A percentile compares a stretch with the other conserved stretches of the same genome.
These are phyloP conservation scores for Tympanoctomys barrerae DNA, from an alignment of 2,797 vertebrate genomes.

Conservation along the genomic window DNA sequence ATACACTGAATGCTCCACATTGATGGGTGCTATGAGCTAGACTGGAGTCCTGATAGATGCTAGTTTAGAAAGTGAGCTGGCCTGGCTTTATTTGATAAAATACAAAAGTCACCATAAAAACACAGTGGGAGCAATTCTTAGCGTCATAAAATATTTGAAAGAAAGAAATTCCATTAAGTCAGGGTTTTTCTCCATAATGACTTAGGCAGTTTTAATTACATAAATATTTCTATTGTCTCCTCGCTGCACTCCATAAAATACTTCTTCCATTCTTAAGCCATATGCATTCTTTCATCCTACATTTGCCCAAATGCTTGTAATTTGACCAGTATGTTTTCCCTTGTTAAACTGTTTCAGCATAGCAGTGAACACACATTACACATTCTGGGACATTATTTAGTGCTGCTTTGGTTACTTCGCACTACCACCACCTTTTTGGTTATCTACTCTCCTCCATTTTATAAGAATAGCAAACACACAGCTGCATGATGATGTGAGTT, in stretches of 20 bases:
- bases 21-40: background rate
- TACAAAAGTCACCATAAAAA: conserved; percentile 22
- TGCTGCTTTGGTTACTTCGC: background rate
- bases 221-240: conserved; percentile 66
- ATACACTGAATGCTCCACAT: conserved; percentile 19
- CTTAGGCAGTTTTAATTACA: conserved; percentile 46
- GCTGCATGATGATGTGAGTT: background rate
- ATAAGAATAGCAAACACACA: background rate
- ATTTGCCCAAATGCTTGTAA: conserved; percentile 8
- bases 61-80: conserved; percentile 34
- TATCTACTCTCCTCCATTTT: background rate
- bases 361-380: background rate
- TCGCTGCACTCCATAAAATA: conserved; percentile 1
- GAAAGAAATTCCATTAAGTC: conserved; percentile 61
- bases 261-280: conserved; percentile 18
- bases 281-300: conserved; percentile 14
- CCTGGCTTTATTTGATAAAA: conserved; percentile 35
- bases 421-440: background rate
- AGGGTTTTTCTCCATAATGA: conserved; percentile 10
- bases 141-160: conserved; percentile 57
- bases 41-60: background rate
- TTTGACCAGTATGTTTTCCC: conserved; percentile 26
- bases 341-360: conserved; percentile 36
- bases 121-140: background rate
- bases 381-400: background rate